Evolutionary conservation across 2,113 vertebrate species (phyloP).

Genomic region (Falcunculus frontatus): DNA sequence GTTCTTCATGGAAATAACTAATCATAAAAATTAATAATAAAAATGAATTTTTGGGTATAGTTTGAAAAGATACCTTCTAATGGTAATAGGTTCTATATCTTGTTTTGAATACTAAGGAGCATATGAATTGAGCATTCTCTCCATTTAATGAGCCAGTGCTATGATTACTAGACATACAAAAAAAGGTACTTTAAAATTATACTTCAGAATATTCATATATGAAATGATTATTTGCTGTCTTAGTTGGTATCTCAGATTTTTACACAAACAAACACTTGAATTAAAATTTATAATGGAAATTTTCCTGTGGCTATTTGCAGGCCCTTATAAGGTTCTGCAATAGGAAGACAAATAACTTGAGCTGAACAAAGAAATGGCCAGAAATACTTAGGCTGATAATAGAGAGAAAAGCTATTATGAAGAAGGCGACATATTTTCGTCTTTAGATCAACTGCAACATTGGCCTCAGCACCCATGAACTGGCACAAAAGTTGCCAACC

Average conservation of each 20-base stretch:
- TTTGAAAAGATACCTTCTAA: neutral
- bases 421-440: neutral
- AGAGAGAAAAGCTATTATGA: neutral
- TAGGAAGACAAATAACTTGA: neutral
- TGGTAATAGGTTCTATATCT: neutral
- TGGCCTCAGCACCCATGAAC: neutral
- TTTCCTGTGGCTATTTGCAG: neutral
- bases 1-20: conserved; percentile 7
- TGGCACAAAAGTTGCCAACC: neutral
- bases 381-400: neutral
- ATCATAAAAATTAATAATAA: neutral
- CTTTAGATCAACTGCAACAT: neutral
- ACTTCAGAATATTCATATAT: neutral
- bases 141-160: neutral
- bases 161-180: neutral
- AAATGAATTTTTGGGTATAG: neutral
- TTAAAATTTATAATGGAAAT: neutral
- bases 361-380: neutral
- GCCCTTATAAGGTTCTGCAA: neutral
- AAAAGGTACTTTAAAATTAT: neutral
- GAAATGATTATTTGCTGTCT: neutral
- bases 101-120: neutral
- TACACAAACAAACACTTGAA: neutral
- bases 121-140: neutral
- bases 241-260: neutral